Evolutionary conservation across 2,797 vertebrate genomes (phyloP), one percentile per base, ranked within the genome.

Genomic region (Pangasius krempfi): DNA sequence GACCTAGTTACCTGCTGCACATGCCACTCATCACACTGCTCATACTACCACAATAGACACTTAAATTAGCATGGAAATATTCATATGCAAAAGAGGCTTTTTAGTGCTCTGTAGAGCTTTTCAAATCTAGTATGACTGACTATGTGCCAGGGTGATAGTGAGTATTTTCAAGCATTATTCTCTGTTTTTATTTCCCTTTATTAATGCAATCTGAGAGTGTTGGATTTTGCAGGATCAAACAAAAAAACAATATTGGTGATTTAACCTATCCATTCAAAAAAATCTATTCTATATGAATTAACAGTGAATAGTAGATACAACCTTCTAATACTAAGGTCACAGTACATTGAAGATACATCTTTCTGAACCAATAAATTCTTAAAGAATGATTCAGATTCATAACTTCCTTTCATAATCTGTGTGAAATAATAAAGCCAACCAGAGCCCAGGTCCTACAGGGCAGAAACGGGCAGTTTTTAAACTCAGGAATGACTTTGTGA

Each of bases 361-460:
- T 22, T 80, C 14, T 75, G 10, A 5, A 47, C 12, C 44, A 76
- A 80, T 33, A 37, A 0, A 30, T 18, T 70, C 20, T 64, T 84
- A 86, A 91, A 56, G 47, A 89, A 84, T 87, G 20, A 64, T 33
- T 60, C 75, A 7, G 58, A 84, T 84, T 76, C 33, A 73, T 75
- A 30, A 56, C n/a, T 18, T 73, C 12, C 37, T 81, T 58, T 20
- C 40, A 50, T n/a, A 60, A 84, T 88, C 64, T 90, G 50, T 72
- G 58, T 81, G 81, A 81, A 89, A 82, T 87, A 82, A 75, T 89
- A 72, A 87, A 82, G 27, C 73, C 44, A 75, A 47, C 27, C 44
- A 7, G 73, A 75, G 1, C 4, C 44, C 73, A 47, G 12, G 25
- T 25, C 44, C 25, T 47, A 4, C 12, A 75, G 18, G 33, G 7